Evolutionary conservation across 2,113 vertebrate genomes (phyloP).

Genomic region (Pollachius pollachius): DNA sequence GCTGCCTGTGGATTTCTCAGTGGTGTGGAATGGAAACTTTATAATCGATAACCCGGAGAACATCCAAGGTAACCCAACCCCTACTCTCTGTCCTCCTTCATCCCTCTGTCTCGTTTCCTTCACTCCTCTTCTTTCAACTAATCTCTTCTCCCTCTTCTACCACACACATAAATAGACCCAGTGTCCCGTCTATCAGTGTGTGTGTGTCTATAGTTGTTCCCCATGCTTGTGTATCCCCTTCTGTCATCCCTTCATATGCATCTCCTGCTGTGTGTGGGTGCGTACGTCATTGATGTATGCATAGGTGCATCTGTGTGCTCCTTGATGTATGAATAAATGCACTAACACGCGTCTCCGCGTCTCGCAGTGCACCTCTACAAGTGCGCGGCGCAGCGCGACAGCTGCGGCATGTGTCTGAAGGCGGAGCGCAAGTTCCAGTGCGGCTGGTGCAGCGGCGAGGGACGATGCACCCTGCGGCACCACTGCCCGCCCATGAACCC

Average conservation of each 20-base stretch:
- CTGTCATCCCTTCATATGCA: no score
- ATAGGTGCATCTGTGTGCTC: no score
- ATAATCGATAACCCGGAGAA: constrained; percentile 96
- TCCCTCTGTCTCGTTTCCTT: neutral
- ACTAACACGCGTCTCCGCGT: neutral
- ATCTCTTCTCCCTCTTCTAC: neutral
- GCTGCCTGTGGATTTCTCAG: constrained; percentile 92
- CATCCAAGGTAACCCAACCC: constrained; percentile 82
- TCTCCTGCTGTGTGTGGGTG: no score
- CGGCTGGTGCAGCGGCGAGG: constrained; percentile 91
- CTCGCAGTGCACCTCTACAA: constrained; percentile 94
- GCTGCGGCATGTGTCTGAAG: constrained; percentile 96
- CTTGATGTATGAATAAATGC: no score
- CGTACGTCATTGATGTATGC: neutral
- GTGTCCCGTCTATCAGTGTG: no score
- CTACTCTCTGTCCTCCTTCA: neutral
- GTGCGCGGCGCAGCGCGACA: constrained; percentile 93
- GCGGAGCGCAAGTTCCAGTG: constrained; percentile 93
- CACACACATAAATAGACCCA: neutral
- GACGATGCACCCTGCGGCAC: constrained; percentile 81
- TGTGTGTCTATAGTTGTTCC: neutral
- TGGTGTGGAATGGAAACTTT: constrained; percentile 98
- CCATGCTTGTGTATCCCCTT: no score
- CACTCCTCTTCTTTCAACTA: neutral
- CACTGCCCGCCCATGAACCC: constrained; percentile 78